These are phyloP conservation scores for Patella pellucida DNA, from an alignment of 2,888 invertebrate genomes.

Conservation along the genomic window DNA sequence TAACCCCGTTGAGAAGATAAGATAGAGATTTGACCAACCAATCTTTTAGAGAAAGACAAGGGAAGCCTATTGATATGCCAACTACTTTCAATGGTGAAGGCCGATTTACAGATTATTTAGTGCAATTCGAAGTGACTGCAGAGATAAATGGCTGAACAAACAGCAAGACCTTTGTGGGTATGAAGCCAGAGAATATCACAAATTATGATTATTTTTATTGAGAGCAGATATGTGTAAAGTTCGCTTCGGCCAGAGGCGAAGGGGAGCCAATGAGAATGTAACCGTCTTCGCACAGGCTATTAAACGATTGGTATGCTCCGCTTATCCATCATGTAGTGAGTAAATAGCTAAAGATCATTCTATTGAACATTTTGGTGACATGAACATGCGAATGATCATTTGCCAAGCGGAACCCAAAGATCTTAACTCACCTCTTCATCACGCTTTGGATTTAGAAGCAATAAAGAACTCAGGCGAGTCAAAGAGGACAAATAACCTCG, in stretches of 20 bases:
- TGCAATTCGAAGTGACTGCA: background rate
- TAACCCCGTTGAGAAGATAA: too few relatives aligned
- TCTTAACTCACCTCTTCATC: too few relatives aligned
- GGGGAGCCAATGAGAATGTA: background rate
- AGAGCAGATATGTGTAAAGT: background rate
- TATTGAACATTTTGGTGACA: background rate
- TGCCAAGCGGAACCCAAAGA: background rate
- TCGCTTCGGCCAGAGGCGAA: background rate
- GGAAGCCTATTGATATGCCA: background rate
- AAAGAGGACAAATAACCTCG: too few relatives aligned
- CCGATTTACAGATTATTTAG: background rate
- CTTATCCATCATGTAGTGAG: background rate
- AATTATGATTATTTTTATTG: background rate
- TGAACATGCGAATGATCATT: background rate
- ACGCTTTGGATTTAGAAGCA: too few relatives aligned
- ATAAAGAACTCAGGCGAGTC: too few relatives aligned
- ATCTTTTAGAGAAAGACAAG: too few relatives aligned
- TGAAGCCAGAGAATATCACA: background rate
- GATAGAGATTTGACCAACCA: too few relatives aligned
- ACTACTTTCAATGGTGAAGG: background rate
- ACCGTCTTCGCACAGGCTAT: background rate
- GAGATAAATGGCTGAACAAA: constrained; percentile 12
- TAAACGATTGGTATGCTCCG: background rate
- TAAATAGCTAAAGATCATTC: background rate
- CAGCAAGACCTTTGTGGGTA: background rate